These are phyloP conservation scores for Circaetus gallicus DNA, from an alignment of 2,113 vertebrate genomes.

Conservation along the genomic window DNA sequence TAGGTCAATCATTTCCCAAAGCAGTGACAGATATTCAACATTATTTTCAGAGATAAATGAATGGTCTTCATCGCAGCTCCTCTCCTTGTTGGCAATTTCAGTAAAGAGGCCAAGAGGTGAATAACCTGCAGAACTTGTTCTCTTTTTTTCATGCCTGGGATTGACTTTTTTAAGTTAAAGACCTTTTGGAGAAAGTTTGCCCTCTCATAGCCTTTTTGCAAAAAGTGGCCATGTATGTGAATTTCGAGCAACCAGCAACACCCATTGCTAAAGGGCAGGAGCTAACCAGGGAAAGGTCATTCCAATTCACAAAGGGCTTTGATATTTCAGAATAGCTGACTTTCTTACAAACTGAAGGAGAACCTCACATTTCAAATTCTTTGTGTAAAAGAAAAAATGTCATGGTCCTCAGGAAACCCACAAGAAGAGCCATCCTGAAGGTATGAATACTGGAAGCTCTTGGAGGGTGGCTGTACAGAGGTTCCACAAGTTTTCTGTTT, in stretches of 20 bases:
- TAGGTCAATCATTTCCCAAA: constrained; percentile 54
- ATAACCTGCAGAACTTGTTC: constrained; percentile 37
- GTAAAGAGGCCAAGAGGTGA: constrained; percentile 58
- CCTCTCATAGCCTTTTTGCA: not conserved
- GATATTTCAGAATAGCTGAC: constrained; percentile 62
- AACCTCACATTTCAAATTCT: constrained; percentile 43
- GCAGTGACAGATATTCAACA: constrained; percentile 60
- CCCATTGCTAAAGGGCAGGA: constrained; percentile 57
- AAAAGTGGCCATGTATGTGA: constrained; percentile 30
- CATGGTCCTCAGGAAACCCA: not conserved
- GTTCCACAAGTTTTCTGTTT: not conserved
- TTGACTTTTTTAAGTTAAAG: constrained; percentile 48
- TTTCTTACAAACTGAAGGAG: constrained; percentile 54
- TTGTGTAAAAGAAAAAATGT: constrained; percentile 17
- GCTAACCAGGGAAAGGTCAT: constrained; percentile 63
- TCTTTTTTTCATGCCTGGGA: constrained; percentile 4
- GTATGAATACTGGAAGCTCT: not conserved
- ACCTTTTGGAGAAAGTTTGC: constrained; percentile 53
- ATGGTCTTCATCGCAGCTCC: not conserved
- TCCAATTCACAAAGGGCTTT: constrained; percentile 57
- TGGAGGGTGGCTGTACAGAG: not conserved
- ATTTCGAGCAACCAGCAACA: constrained; percentile 33
- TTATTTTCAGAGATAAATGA: constrained; percentile 58
- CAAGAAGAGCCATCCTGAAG: not conserved
- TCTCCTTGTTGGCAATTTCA: constrained; percentile 42